Base-by-base conservation (phyloP, 2,888 invertebrate genomes). In the Agrotis clavis region DNA sequence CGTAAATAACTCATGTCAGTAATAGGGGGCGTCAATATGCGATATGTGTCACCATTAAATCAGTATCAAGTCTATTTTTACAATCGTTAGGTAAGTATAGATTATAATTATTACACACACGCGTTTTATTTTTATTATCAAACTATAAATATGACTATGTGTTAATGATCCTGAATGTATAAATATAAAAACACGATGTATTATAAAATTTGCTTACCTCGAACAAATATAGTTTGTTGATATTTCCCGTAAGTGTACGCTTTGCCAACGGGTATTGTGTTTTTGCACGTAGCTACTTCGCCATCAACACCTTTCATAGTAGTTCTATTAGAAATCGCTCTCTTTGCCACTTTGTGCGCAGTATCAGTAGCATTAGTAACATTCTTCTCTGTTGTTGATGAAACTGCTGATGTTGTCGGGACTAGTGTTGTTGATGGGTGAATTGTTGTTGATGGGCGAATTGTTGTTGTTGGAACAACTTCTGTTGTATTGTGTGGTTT, bases 171-270 rank as follows among this genome's bases (percentile, higher is more conserved):
- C n/a, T 54, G 60, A 50, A 45, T 48, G 4, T 41, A 18, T 30
- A 47, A 54, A 30, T 13, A 51, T 35, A 45, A 56, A 16, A 48
- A 47, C 11, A 41, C 7, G 48, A 53, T 21, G 0, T 11, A 41
- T 41, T 41, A 1, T 0, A 18, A 72, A 56, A 64, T 57, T 19
- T 41, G 67, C 91, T 94, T 90, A 98, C 98, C 97, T 97, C 97
- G 97, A 0, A 97, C 97, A 64, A 96, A 94, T 66, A 98, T 90
- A 65, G 96, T 96, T 72, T 96, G 97, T 53, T 96, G 95, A 89
- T 98, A 98, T 89, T 97, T 97, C 13, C 98, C 98, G 89, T 98
- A 98, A 1, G 97, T 97, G 85, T 97, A 97, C 41, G 97, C 97
- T 4, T 97, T 94, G 89, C 98, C 97, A 53, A 97, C 96, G 0